These are phyloP conservation scores for Colistium nudipinnis DNA, from an alignment of 2,113 vertebrate species.

Conservation along the genomic window DNA sequence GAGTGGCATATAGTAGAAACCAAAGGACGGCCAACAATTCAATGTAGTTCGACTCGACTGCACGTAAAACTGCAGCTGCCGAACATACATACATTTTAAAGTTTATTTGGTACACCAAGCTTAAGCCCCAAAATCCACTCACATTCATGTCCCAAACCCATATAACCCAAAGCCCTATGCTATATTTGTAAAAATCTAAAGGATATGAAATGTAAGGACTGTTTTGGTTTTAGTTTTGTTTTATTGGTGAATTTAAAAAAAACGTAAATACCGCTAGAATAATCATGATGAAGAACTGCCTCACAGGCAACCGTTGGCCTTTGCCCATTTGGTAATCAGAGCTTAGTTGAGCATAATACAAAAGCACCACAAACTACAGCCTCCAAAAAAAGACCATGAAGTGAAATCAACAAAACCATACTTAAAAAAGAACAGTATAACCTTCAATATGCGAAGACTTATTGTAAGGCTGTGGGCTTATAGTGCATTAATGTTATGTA, in stretches of 20 bases:
- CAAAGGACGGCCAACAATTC: not conserved
- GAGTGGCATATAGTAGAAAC: too few relatives aligned
- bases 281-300: too few relatives aligned
- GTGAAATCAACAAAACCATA: not conserved
- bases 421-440: not conserved
- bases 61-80: not conserved
- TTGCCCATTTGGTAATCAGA: too few relatives aligned
- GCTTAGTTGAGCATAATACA: not conserved
- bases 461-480: slow-evolving; percentile 7
- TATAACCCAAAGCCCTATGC: not conserved
- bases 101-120: not conserved
- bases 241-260: not conserved
- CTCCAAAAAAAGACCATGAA: not conserved
- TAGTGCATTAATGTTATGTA: not conserved
- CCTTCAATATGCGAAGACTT: not conserved
- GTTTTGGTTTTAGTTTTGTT: not conserved
- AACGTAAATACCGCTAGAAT: too few relatives aligned
- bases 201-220: not conserved
- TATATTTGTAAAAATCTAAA: too few relatives aligned
- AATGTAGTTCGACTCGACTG: not conserved
- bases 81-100: not conserved
- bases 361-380: not conserved
- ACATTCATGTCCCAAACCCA: too few relatives aligned
- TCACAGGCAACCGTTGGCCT: too few relatives aligned
- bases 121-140: not conserved